Evolutionary conservation across 2,113 vertebrate species (phyloP), one percentile per base, ranked within the genome.

Genomic region (Takifugu bimaculatus): DNA sequence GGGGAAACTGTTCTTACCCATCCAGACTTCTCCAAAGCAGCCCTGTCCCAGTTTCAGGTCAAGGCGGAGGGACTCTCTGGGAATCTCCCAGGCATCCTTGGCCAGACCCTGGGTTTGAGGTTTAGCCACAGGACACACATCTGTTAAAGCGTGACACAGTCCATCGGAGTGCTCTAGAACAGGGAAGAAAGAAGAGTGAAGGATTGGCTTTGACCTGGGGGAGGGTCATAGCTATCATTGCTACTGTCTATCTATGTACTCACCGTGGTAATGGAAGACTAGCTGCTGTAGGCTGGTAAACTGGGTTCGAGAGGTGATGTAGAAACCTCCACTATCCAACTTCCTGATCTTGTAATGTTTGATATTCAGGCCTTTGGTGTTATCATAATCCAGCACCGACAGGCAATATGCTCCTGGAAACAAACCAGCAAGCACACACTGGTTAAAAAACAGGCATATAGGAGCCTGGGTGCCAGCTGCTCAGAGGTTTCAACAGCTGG

Each of bases 341-440:
- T 97, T 98, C 70, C 95, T 93, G 90, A 96, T 98, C 87, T 98
- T 98, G 89, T 98, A 98, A 86, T 98, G 96, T 81, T 98, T 98
- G 68, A 98, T 94, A 0, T 96, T 98, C 73, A 96, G 90, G 61
- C 96, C 96, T 86, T 96, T 98, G 81, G 92, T 91, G 0, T 94
- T 94, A 82, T 98, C 96, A 0, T 96, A 97, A 84, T 98, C 96
- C 0, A 95, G 91, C 73, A 98, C 95, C 0, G 96, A 98, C 74
- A 99, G 93, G 81, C 96, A 98, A 71, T 96, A 99, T 61, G 96
- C 96, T 72, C 96, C 96, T 99, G 82, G 54, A 59, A 62, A 57
- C 6, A 44, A 62, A 62, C 12, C 56, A 58, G 56, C 58, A 77
- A 65, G 76, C 68, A 57, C 58, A 65, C 61, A 68, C 61, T 50